A percentile compares a stretch with the other conserved stretches of the same genome.
Evolutionary conservation across 2,888 invertebrate species (phyloP).

Genomic region (Patella depressa): DNA sequence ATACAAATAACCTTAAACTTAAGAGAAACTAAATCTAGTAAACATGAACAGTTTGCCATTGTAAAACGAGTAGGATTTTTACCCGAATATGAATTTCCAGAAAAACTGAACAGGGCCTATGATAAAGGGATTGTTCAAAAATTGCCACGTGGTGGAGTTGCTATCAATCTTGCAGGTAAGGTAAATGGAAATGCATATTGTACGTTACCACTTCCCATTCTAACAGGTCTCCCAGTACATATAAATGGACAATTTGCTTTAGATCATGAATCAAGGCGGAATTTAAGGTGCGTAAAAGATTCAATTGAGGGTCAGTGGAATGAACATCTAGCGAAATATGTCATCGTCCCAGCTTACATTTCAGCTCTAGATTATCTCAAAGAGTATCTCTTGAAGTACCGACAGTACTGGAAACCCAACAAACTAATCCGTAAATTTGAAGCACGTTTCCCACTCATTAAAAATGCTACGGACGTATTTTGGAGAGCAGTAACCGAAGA

Average conservation of each 20-base stretch:
- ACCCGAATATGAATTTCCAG: slow-evolving; percentile 25
- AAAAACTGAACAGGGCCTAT: slow-evolving; percentile 39
- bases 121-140: slow-evolving; percentile 41
- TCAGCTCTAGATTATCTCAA: background rate
- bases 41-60: slow-evolving; percentile 47
- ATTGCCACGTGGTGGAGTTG: slow-evolving; percentile 20
- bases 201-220: slow-evolving; percentile 17
- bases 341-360: slow-evolving; percentile 20
- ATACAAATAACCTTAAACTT: slow-evolving; percentile 28
- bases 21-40: slow-evolving; percentile 8
- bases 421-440: background rate
- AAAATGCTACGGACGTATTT: background rate
- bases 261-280: slow-evolving; percentile 22
- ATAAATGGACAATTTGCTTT: slow-evolving; percentile 24
- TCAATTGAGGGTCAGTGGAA: slow-evolving; percentile 16
- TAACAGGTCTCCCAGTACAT: slow-evolving; percentile 17
- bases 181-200: slow-evolving; percentile 18
- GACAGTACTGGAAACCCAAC: background rate
- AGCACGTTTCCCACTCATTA: background rate
- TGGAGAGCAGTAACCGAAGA: background rate
- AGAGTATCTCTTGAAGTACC: background rate
- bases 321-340: background rate
- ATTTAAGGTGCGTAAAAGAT: slow-evolving; percentile 3
- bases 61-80: slow-evolving; percentile 52
- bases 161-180: background rate